Evolutionary conservation across 2,113 vertebrate genomes (phyloP), one percentile per base, ranked within the genome.

Genomic region (Hyperoodon ampullatus): DNA sequence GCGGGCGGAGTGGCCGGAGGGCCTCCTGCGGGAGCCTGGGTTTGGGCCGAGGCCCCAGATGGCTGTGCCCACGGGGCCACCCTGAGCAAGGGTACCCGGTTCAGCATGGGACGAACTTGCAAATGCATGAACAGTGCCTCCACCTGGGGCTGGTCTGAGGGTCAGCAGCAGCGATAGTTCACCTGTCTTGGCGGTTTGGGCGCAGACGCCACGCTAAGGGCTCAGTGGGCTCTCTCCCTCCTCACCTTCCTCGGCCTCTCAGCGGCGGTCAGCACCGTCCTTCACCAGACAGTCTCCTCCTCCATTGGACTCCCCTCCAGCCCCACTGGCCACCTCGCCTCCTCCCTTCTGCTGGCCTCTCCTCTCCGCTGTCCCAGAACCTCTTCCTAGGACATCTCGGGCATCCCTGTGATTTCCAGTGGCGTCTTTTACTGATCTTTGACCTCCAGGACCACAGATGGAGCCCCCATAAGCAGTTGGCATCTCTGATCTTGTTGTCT

Each of bases 51-150:
- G 42, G 28, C 7, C 30, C 19, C 7, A 11, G 16, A n/a, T 9
- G 66, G 21, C 60, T 0, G 0, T 21, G 53, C 26, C 16, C 10
- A 0, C 7, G 2, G 3, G 61, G 24, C 26, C n/a, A 9, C 50
- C 16, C 53, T 3, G 33, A 66, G 50, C 33, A 16, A 26, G 70
- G 50, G n/a, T 6, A 0, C 55, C 21, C 4, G 0, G 1, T 19
- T 23, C 10, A 12, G 84, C 44, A 1, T 1, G 0, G 1, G 8
- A 10, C 3, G 5, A 47, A 5, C 19, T 28, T n/a, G 30, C 16
- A 50, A 15, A 6, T 13, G 19, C 15, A 18, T 19, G 44, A 26
- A 8, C 0, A 1, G 5, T 2, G 10, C 55, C 50, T 47, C 35
- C 19, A 0, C 60, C 4, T 33, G 74, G 85, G 63, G 44, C 74